Evolutionary conservation across 1,140 invertebrate species (phyloP).

Genomic region (Apis cerana): DNA sequence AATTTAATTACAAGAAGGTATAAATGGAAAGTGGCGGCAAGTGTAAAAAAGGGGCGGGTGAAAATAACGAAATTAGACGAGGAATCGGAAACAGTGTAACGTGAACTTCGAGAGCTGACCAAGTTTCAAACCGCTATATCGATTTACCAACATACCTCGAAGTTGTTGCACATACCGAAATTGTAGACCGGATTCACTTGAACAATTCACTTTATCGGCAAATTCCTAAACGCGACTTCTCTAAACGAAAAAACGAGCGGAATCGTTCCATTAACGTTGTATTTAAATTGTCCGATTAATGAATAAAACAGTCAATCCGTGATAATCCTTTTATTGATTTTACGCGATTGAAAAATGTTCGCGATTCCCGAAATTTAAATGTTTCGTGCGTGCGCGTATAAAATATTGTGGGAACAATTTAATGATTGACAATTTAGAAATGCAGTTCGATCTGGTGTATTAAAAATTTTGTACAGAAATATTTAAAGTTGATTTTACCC

Average conservation of each 20-base stretch:
- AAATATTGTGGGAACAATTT: no score
- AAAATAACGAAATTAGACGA: background rate
- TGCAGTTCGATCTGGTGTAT: no score
- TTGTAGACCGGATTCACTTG: background rate
- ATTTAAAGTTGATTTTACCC: no score
- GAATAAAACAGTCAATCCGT: no score
- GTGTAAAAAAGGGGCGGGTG: background rate
- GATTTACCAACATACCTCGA: slow-evolving; percentile 1
- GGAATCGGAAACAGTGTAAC: background rate
- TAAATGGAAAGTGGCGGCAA: background rate
- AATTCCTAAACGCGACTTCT: background rate
- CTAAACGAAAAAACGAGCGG: background rate
- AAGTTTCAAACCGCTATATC: background rate
- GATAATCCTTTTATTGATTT: no score
- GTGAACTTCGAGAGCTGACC: background rate
- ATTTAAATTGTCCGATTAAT: no score
- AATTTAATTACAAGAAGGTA: background rate
- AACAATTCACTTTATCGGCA: slow-evolving; percentile 8
- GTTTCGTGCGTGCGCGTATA: no score
- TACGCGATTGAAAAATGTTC: no score
- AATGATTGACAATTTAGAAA: no score
- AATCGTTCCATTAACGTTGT: no score
- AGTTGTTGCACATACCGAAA: background rate
- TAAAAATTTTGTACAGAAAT: no score
- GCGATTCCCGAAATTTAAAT: no score